Evolutionary conservation across 2,113 vertebrate genomes (phyloP).

Genomic region (Nyctibius bracteatus): DNA sequence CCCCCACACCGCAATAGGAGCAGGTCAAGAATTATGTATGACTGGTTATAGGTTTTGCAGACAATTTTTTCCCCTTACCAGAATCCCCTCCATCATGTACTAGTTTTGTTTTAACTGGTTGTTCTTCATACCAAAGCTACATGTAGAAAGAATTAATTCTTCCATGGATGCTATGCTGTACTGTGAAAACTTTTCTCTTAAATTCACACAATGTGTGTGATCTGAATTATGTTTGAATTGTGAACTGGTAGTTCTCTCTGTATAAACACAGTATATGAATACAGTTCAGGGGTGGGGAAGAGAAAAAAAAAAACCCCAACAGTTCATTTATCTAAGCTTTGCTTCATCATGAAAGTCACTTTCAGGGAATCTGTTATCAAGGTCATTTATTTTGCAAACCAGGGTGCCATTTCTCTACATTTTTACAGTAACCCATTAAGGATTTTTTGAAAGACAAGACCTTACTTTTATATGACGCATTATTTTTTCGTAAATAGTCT

Average conservation of each 20-base stretch:
- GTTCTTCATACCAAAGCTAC: neutral
- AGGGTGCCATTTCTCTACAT: neutral
- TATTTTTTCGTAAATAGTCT: neutral
- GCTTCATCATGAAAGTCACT: neutral
- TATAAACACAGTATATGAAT: neutral
- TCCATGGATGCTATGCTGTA: neutral
- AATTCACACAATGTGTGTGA: neutral
- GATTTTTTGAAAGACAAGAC: neutral
- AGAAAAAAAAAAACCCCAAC: neutral
- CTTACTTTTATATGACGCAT: neutral
- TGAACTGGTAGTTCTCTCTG: neutral
- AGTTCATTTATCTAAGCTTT: neutral
- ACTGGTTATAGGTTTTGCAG: neutral
- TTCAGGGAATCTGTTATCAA: neutral
- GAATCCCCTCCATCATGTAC: neutral
- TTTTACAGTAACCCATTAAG: neutral
- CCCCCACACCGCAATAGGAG: neutral
- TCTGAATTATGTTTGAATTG: neutral
- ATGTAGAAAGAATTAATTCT: neutral
- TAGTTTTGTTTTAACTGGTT: neutral
- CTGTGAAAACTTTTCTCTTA: neutral
- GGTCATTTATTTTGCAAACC: neutral
- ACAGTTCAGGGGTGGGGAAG: neutral
- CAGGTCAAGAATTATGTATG: conserved; percentile 1
- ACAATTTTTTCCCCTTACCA: neutral